phyloP scores from a whole-genome alignment of 1,140 invertebrate genomes.

The Leptinotarsa defecta region DNA sequence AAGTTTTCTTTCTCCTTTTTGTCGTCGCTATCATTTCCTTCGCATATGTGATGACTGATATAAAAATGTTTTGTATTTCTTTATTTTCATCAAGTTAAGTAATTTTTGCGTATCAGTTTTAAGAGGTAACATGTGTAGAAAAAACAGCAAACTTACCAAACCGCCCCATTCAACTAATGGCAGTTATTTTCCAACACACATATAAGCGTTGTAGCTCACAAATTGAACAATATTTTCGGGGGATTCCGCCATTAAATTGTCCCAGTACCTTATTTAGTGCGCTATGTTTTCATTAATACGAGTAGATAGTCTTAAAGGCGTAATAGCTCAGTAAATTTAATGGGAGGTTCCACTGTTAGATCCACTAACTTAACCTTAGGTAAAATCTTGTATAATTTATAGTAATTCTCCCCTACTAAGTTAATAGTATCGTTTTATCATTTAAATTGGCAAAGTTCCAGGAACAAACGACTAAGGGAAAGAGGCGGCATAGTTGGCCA shows the following conservation, averaged over 20 bases:
- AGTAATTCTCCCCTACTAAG: conserved; percentile 42
- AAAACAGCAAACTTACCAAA: too few species aligned
- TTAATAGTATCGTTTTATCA: conserved; percentile 53
- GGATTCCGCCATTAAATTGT: conserved; percentile 14
- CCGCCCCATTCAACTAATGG: too few species aligned
- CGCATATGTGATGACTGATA: too few species aligned
- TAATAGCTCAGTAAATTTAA: conserved; percentile 30
- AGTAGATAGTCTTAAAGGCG: conserved; percentile 22
- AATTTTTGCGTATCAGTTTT: too few species aligned
- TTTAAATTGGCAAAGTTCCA: conserved; percentile 51
- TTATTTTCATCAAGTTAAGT: too few species aligned
- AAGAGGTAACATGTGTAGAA: too few species aligned
- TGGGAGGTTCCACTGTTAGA: conserved; percentile 28
- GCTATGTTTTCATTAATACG: conserved; percentile 26
- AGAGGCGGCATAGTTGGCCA: conserved; percentile 24
- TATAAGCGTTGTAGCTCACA: conserved; percentile 7
- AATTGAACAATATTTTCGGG: conserved; percentile 20
- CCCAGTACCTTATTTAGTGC: conserved; percentile 23
- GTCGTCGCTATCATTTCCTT: too few species aligned
- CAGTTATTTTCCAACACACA: background rate
- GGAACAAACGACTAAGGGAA: conserved; percentile 38
- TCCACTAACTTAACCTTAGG: conserved; percentile 44
- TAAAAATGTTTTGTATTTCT: too few species aligned
- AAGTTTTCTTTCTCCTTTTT: too few species aligned
- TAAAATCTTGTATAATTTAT: conserved; percentile 51